Percentiles rank a stretch among this genome's conserved stretches.
Conservation (phyloP, 2,888 invertebrate species). For the Hirtodrosophila cameraria region DNA sequence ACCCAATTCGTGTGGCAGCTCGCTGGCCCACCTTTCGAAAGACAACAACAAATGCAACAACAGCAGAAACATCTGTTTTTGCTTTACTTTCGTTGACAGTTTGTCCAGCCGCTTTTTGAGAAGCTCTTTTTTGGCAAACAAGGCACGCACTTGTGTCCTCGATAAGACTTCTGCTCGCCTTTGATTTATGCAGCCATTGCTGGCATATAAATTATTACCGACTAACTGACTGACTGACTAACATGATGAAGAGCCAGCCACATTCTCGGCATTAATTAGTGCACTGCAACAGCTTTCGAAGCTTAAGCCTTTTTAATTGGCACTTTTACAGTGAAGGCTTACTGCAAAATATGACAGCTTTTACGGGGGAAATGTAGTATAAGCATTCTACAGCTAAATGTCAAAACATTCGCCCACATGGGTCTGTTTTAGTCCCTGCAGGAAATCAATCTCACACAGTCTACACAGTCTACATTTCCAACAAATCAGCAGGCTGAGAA, state of each 20-base stretch:
- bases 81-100: constrained; percentile 77
- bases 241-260: constrained; percentile 18
- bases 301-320: constrained; percentile 68
- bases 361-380: constrained; percentile 2
- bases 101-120: constrained; percentile 37
- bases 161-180: constrained; percentile 57
- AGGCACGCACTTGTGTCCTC: constrained; percentile 75
- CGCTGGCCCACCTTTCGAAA: constrained; percentile 54
- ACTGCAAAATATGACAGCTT: constrained; percentile 69
- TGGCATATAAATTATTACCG: constrained; percentile 62
- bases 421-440: too few species aligned
- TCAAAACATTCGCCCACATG: constrained; percentile 40
- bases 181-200: constrained; percentile 65
- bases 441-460: constrained; percentile 38
- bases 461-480: too few species aligned
- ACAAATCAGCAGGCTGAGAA: constrained; percentile 25
- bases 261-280: constrained; percentile 66
- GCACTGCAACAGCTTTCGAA: constrained; percentile 35
- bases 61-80: constrained; percentile 56
- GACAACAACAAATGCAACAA: constrained; percentile 18
- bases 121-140: constrained; percentile 61
- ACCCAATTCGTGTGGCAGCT: constrained; percentile 58
- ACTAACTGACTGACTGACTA: constrained; percentile 43
- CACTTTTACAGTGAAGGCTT: constrained; percentile 69
- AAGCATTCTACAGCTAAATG: constrained; percentile 26